Conservation (phyloP, 2,888 invertebrate species). For the Andrena praecox region DNA sequence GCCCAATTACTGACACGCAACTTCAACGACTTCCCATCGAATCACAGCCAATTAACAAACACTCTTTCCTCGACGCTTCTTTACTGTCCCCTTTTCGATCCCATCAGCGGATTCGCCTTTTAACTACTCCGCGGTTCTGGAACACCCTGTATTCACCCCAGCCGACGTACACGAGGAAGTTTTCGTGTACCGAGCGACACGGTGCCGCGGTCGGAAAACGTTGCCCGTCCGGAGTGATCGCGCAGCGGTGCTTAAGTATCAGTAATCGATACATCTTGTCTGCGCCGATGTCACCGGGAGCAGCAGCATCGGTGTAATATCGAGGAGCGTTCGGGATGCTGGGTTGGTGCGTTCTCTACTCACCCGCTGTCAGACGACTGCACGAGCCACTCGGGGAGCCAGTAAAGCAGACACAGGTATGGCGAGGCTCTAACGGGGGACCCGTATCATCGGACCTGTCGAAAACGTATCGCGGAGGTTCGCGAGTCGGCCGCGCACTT, state of each 20-base stretch:
- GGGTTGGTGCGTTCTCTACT: conserved; percentile 19
- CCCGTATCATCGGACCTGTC: conserved; percentile 26
- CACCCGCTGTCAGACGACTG: conserved; percentile 29
- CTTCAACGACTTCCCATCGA: too few relatives aligned
- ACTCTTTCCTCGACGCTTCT: too few relatives aligned
- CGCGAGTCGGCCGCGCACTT: conserved; percentile 25
- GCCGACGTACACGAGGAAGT: not conserved
- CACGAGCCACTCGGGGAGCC: conserved; percentile 11
- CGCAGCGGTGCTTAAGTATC: conserved; percentile 55
- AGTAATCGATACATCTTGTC: conserved; percentile 65
- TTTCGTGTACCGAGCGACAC: not conserved
- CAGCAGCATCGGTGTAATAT: conserved; percentile 1
- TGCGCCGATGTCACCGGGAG: conserved; percentile 57
- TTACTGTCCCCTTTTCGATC: too few relatives aligned
- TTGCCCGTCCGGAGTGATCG: conserved; percentile 14
- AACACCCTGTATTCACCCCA: too few relatives aligned
- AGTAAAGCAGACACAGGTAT: conserved; percentile 14
- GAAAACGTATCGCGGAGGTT: conserved; percentile 34
- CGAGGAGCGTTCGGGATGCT: conserved; percentile 21
- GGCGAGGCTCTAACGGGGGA: not conserved
- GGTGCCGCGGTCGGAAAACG: conserved; percentile 15
- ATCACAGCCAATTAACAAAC: too few relatives aligned
- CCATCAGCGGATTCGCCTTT: too few relatives aligned
- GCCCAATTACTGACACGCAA: too few relatives aligned
- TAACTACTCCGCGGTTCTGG: too few relatives aligned